A percentile compares a stretch with the other conserved stretches of the same genome.
Evolutionary conservation across 2,888 invertebrate genomes (phyloP).

Genomic region (Imbricaverruca yamaguchii): DNA sequence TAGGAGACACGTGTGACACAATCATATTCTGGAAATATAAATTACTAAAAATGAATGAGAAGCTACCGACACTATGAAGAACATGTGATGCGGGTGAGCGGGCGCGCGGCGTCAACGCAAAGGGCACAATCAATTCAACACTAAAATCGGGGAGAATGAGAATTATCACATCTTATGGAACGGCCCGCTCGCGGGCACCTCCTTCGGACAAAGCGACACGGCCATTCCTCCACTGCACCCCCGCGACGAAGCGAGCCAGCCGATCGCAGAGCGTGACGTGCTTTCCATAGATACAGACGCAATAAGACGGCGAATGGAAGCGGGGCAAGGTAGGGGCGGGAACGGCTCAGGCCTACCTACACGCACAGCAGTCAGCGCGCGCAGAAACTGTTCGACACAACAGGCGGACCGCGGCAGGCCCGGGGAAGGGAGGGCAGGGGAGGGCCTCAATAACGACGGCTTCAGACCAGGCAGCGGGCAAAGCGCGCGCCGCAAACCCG

Average conservation of each 20-base stretch:
- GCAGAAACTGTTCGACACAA: neutral
- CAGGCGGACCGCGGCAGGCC: neutral
- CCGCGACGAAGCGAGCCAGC: neutral
- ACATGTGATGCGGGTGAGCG: neutral
- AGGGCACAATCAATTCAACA: conserved; percentile 10
- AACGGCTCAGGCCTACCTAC: neutral
- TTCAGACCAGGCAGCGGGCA: neutral
- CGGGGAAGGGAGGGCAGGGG: no score
- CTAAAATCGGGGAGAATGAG: conserved; percentile 15
- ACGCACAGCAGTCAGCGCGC: neutral
- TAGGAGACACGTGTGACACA: neutral
- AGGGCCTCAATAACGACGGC: neutral
- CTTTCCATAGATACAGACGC: neutral
- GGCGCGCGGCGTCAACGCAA: neutral
- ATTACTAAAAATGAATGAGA: conserved; percentile 19
- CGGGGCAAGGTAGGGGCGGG: neutral
- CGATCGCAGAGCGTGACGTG: neutral
- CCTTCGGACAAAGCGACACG: neutral
- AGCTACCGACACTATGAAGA: neutral
- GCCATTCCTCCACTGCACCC: neutral
- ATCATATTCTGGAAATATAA: conserved; percentile 4
- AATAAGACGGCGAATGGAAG: neutral
- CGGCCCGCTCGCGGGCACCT: neutral
- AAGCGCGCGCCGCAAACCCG: neutral
- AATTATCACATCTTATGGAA: conserved; percentile 15